These are phyloP conservation scores for Antheraea yamamai DNA, from an alignment of 2,888 invertebrate species.

Conservation along the genomic window DNA sequence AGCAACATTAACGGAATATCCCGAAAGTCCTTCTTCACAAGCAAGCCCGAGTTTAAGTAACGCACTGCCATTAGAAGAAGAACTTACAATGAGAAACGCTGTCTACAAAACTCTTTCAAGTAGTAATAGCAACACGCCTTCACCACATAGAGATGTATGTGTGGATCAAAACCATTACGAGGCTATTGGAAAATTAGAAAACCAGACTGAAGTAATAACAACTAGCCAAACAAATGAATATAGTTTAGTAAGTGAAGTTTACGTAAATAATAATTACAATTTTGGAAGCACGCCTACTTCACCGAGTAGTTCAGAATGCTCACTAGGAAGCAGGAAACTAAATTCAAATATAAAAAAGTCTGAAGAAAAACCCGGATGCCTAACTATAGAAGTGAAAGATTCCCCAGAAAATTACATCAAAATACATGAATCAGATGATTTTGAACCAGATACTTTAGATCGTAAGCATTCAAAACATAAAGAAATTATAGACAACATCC, in stretches of 20 bases:
- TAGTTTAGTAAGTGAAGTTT: constrained; percentile 89
- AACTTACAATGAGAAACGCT: constrained; percentile 89
- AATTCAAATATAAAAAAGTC: constrained; percentile 72
- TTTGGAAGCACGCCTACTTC: constrained; percentile 83
- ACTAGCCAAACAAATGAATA: constrained; percentile 80
- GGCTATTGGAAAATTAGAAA: constrained; percentile 52
- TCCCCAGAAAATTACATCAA: constrained; percentile 89
- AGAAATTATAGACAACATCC: constrained; percentile 50
- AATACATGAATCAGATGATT: constrained; percentile 90
- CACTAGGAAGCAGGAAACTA: constrained; percentile 82
- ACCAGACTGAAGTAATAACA: constrained; percentile 37
- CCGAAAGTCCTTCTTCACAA: constrained; percentile 85
- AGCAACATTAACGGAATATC: constrained; percentile 83
- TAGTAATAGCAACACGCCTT: constrained; percentile 77
- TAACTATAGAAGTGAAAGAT: constrained; percentile 92
- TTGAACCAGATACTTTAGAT: constrained; percentile 93
- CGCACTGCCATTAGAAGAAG: constrained; percentile 90
- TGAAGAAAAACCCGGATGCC: constrained; percentile 87
- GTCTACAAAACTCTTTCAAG: constrained; percentile 85
- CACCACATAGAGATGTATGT: constrained; percentile 61
- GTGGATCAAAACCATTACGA: constrained; percentile 73
- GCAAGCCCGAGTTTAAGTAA: constrained; percentile 88
- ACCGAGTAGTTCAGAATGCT: constrained; percentile 82
- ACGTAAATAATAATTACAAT: constrained; percentile 88
- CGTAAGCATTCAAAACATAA: constrained; percentile 85